Evolutionary conservation across 2,888 invertebrate species (phyloP).

Genomic region (Sceliomorpha sp.): DNA sequence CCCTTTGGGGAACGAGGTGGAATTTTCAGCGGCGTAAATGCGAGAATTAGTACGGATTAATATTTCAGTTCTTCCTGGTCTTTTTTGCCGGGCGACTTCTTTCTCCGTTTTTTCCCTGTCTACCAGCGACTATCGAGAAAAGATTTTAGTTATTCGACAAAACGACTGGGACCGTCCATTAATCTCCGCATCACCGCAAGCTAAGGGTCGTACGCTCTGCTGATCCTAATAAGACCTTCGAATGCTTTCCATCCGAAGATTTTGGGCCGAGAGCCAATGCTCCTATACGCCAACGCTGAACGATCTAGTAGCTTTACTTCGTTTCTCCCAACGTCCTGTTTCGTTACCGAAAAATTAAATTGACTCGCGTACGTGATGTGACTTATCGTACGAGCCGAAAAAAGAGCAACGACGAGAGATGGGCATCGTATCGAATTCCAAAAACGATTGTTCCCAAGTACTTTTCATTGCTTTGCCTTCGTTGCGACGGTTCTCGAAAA

Average conservation of each 20-base stretch:
- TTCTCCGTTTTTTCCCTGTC: too few relatives aligned
- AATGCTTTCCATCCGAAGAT: slow-evolving; percentile 59
- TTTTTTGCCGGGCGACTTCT: too few relatives aligned
- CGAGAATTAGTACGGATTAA: neutral
- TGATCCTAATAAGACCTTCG: slow-evolving; percentile 56
- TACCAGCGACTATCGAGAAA: slow-evolving; percentile 18
- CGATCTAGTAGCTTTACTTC: slow-evolving; percentile 36
- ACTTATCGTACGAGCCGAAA: slow-evolving; percentile 21
- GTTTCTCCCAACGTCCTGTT: slow-evolving; percentile 39
- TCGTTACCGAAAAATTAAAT: slow-evolving; percentile 54
- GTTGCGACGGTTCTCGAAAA: slow-evolving; percentile 25
- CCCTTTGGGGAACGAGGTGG: slow-evolving; percentile 5
- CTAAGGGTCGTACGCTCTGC: slow-evolving; percentile 51
- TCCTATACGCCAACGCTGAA: slow-evolving; percentile 38
- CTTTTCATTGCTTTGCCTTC: slow-evolving; percentile 37
- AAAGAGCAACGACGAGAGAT: slow-evolving; percentile 11
- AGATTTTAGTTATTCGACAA: slow-evolving; percentile 54
- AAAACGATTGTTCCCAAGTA: slow-evolving; percentile 31
- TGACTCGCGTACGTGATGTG: slow-evolving; percentile 50
- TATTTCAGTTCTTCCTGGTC: too few relatives aligned
- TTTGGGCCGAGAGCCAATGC: slow-evolving; percentile 58
- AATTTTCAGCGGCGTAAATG: neutral
- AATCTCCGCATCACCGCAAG: slow-evolving; percentile 54
- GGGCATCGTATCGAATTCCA: slow-evolving; percentile 12
- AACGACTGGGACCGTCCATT: slow-evolving; percentile 45